Evolutionary conservation across 2,888 invertebrate species (phyloP), one percentile per base, ranked within the genome.

Genomic region (Eugnorisma glareosa): DNA sequence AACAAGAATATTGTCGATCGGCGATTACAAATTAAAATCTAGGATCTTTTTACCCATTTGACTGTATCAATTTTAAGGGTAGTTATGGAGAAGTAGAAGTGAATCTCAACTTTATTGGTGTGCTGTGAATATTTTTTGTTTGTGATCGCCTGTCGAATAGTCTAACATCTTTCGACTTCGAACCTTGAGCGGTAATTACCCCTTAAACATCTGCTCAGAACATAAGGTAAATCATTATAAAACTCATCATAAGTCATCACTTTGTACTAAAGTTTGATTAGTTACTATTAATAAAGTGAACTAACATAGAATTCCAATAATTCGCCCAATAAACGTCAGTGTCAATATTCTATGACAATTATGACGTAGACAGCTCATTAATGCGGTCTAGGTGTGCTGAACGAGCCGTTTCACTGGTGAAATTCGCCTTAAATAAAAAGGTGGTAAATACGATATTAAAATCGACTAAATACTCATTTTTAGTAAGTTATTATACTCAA

Each of bases 401-500:
- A 13, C 13, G n/a, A 54, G 8, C 31, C 3, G 10, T 1, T 59
- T 61, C 21, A 61, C 61, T 8, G n/a, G n/a, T n/a, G 40, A 40
- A 64, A n/a, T 40, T n/a, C n/a, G 10, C 11, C 15, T 18, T 40
- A n/a, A 64, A 40, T 28, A 28, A 57, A 31, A 67, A 66, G n/a
- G 6, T 1, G n/a, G 18, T 67, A 40, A 71, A 67, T 54, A 15
- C 13, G 28, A 21, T 43, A 35, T 66, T 31, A 28, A 61, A 74
- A 57, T 74, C 15, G 64, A 71, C 64, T 71, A 69, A 81, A 78
- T 81, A 76, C 68, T 86, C 73, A 77, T 80, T 64, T 15, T 73
- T 79, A 80, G 75, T 73, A 82, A 77, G 24, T 18, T 59, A 80
- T 18, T 59, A 80, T 79, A 87, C 82, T 88, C 79, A 73, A 80